Conservation (phyloP, 2,888 invertebrate species). For the Ommatoiulus sabulosus region DNA sequence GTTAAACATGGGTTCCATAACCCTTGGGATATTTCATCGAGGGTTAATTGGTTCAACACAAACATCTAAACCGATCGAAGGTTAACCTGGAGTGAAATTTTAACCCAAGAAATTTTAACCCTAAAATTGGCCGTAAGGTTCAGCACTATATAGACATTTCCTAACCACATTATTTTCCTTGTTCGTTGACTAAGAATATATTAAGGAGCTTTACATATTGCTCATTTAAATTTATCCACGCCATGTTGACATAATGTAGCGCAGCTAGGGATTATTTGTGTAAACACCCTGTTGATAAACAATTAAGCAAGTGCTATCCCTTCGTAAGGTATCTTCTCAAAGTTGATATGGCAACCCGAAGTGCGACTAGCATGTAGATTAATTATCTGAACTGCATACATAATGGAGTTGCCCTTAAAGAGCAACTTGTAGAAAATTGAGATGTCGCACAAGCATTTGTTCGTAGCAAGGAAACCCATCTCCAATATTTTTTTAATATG, state of each 20-base stretch:
- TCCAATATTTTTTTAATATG: no score
- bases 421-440: not conserved
- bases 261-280: not conserved
- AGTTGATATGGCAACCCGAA: not conserved
- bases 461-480: not conserved
- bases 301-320: not conserved
- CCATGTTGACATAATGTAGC: not conserved
- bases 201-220: not conserved
- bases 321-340: not conserved
- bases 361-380: not conserved
- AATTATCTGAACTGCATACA: not conserved
- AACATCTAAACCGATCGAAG: no score
- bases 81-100: no score
- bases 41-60: no score
- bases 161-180: not conserved
- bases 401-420: not conserved
- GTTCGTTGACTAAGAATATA: slow-evolving; percentile 5
- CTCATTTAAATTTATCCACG: slow-evolving; percentile 2
- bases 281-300: not conserved
- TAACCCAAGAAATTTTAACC: no score
- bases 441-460: not conserved
- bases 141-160: no score
- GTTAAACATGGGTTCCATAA: no score
- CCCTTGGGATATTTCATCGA: no score
- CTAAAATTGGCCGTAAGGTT: no score